Evolutionary conservation across 2,797 vertebrate genomes (phyloP), one percentile per base, ranked within the genome.

Genomic region (Amphiprion clarkii): DNA sequence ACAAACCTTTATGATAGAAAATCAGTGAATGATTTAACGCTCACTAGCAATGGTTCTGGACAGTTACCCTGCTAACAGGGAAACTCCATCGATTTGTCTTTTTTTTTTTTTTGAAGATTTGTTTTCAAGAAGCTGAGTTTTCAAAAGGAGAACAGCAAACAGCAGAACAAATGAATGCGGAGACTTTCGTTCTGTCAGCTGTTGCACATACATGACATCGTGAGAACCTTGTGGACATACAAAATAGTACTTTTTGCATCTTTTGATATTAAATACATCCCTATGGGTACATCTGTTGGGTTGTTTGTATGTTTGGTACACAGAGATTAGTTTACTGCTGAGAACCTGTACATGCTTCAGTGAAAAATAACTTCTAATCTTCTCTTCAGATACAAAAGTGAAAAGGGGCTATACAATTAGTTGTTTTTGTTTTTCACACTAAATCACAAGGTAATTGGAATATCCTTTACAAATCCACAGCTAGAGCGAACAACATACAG

Each of bases 401-500:
- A 74, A 62, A 61, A 40, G 33, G n/a, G 59, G 52, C 33, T 4
- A 8, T 65, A 56, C 77, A 72, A 42, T 29, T 49, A 64, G 6
- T 2, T 39, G 11, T n/a, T 62, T 39, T 63, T 54, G 66, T 78
- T 39, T 44, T 72, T 40, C 51, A 27, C 53, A 11, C 56, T 25
- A 55, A 60, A 67, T 65, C 48, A 25, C 23, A 61, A 46, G 13
- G 51, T 57, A 66, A 76, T 70, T 67, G 55, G 58, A 56, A 55
- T 60, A 71, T 71, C 16, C 36, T 64, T 76, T 52, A 36, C 33
- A 0, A 14, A 81, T 53, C 46, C 59, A 49, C 46, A 29, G 31
- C 21, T 31, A 54, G 21, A 48, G 9, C 2, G 3, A 56, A 71
- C 10, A 55, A 11, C 59, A 67, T 59, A 60, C 67, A 81, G 27